Conservation (phyloP, 2,888 invertebrate genomes). For the Hanleya hanleyi region DNA sequence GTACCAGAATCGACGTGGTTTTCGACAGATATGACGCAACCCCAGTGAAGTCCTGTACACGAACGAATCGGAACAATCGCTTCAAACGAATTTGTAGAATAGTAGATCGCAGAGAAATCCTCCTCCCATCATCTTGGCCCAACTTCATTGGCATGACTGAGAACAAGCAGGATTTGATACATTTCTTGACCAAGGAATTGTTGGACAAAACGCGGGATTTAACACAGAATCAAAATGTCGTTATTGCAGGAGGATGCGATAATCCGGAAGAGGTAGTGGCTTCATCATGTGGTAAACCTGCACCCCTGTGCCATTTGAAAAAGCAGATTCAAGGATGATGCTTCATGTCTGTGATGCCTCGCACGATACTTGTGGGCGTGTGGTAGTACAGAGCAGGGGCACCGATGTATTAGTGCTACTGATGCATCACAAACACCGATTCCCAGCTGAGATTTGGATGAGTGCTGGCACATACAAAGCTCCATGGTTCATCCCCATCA, state of each 20-base stretch:
- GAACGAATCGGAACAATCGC: neutral
- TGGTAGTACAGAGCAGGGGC: neutral
- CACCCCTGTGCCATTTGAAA: neutral
- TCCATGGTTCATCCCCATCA: neutral
- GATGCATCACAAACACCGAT: neutral
- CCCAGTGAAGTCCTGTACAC: neutral
- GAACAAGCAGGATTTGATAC: neutral
- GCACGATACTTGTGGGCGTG: neutral
- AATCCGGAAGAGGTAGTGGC: neutral
- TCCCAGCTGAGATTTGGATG: slow-evolving; percentile 16
- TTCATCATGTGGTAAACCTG: neutral
- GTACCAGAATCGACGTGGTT: neutral
- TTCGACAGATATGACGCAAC: neutral
- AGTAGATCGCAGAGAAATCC: neutral
- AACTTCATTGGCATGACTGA: neutral
- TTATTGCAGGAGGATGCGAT: neutral
- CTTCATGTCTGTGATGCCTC: slow-evolving; percentile 23
- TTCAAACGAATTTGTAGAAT: neutral
- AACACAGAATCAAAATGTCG: neutral
- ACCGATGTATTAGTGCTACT: slow-evolving; percentile 14
- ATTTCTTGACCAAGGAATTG: neutral
- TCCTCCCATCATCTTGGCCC: neutral
- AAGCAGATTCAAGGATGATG: neutral
- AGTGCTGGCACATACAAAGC: slow-evolving; percentile 14
- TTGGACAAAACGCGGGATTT: neutral